Evolutionary conservation across 2,888 invertebrate genomes (phyloP).

Genomic region (Erpobdella octoculata): DNA sequence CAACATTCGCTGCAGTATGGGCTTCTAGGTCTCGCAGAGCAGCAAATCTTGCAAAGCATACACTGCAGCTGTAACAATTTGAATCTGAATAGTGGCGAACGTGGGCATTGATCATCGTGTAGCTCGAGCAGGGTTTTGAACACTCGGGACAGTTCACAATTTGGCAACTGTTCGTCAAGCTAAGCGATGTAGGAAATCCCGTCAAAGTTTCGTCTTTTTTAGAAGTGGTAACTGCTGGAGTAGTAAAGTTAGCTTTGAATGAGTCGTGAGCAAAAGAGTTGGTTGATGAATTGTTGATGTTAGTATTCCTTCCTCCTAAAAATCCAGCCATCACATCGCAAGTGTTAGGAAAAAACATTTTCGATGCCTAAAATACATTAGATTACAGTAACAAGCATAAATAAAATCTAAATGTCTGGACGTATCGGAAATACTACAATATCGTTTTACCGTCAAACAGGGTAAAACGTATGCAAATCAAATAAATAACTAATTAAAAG

Average conservation of each 20-base stretch:
- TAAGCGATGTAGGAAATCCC: neutral
- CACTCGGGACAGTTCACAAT: slow-evolving; percentile 19
- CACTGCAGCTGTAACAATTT: slow-evolving; percentile 18
- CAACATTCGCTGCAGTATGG: slow-evolving; percentile 13
- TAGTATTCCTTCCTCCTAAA: slow-evolving; percentile 5
- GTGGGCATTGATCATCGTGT: neutral
- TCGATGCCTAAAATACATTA: neutral
- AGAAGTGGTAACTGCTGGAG: neutral
- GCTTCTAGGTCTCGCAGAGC: slow-evolving; percentile 18
- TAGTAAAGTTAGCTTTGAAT: slow-evolving; percentile 13
- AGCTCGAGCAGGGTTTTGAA: slow-evolving; percentile 16
- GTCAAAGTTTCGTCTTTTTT: slow-evolving; percentile 13
- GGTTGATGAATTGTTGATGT: neutral
- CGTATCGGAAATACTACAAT: neutral
- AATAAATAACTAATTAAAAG: too few relatives aligned
- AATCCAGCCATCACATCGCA: slow-evolving; percentile 17
- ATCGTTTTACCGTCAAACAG: neutral
- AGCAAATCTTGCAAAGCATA: slow-evolving; percentile 11
- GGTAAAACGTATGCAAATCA: too few relatives aligned
- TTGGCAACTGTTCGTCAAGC: slow-evolving; percentile 11
- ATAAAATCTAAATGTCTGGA: slow-evolving; percentile 6
- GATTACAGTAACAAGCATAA: too few relatives aligned
- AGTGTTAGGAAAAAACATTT: slow-evolving; percentile 18
- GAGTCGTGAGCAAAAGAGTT: slow-evolving; percentile 15
- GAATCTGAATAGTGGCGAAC: slow-evolving; percentile 2